Conservation (phyloP, 2,113 vertebrate genomes). For the Sciurus niger region DNA sequence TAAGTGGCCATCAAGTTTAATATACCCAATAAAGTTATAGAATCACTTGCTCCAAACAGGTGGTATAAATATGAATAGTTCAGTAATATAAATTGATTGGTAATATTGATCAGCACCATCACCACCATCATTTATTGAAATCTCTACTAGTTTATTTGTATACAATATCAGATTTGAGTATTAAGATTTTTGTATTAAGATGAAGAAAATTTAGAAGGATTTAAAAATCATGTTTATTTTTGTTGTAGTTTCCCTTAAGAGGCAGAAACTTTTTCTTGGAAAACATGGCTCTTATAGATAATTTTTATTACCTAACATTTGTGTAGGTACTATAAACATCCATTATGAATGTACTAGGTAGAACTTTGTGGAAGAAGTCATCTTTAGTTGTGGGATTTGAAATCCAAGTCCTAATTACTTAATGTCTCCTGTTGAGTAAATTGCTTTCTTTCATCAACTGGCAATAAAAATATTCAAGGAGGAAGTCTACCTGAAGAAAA, state of each 20-base stretch:
- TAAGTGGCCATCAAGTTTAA: neutral
- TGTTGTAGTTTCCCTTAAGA: neutral
- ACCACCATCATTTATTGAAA: neutral
- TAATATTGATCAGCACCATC: neutral
- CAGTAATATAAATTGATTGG: neutral
- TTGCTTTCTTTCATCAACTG: neutral
- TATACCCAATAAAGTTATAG: neutral
- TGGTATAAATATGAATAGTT: neutral
- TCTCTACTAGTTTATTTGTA: neutral
- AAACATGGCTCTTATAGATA: neutral
- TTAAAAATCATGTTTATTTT: neutral
- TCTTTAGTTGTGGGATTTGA: constrained; percentile 3
- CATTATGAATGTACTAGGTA: neutral
- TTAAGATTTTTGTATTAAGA: neutral
- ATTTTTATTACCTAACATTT: neutral
- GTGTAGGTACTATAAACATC: neutral
- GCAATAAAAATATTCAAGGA: neutral
- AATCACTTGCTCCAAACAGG: neutral
- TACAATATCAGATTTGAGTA: neutral
- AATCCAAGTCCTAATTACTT: neutral
- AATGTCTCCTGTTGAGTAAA: neutral
- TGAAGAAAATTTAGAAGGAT: neutral
- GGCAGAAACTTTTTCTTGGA: neutral
- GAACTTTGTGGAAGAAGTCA: neutral
- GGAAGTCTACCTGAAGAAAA: neutral